Conservation (phyloP, 2,888 invertebrate genomes). For the Cotesia congregata region DNA sequence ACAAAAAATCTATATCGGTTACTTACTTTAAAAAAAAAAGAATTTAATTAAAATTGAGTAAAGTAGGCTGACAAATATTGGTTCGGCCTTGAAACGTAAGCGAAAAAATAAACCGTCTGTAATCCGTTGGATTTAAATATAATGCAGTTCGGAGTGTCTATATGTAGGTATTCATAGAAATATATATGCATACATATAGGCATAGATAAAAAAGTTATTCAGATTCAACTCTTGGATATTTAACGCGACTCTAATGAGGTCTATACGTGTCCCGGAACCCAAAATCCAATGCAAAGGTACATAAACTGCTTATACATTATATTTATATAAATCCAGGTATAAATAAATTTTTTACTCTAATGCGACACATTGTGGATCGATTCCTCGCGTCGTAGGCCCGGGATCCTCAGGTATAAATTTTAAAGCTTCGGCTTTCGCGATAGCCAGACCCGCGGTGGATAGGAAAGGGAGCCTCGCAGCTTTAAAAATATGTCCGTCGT, state of each 20-base stretch:
- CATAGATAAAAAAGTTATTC: neutral
- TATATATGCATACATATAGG: neutral
- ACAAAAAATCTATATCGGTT: too few relatives aligned
- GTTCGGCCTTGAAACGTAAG: neutral
- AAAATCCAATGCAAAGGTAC: constrained; percentile 8
- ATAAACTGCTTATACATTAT: too few relatives aligned
- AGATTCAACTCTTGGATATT: constrained; percentile 51
- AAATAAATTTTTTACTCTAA: constrained; percentile 25
- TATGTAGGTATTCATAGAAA: constrained; percentile 39
- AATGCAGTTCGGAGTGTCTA: constrained; percentile 25
- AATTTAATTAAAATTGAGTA: neutral
- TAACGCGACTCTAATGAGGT: constrained; percentile 67
- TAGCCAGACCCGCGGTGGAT: constrained; percentile 41
- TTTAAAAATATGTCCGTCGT: constrained; percentile 40
- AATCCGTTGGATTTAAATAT: constrained; percentile 6
- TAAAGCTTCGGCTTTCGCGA: neutral
- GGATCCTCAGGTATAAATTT: neutral
- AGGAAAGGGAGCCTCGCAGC: constrained; percentile 37
- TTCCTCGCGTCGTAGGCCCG: neutral
- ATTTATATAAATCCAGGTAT: constrained; percentile 44
- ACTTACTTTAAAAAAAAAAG: too few relatives aligned
- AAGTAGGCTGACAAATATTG: neutral
- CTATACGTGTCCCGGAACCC: constrained; percentile 42
- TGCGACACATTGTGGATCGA: constrained; percentile 28
- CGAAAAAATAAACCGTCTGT: neutral